These are phyloP conservation scores for Nothobranchius furzeri DNA, from an alignment of 2,113 vertebrate species.

Conservation along the genomic window DNA sequence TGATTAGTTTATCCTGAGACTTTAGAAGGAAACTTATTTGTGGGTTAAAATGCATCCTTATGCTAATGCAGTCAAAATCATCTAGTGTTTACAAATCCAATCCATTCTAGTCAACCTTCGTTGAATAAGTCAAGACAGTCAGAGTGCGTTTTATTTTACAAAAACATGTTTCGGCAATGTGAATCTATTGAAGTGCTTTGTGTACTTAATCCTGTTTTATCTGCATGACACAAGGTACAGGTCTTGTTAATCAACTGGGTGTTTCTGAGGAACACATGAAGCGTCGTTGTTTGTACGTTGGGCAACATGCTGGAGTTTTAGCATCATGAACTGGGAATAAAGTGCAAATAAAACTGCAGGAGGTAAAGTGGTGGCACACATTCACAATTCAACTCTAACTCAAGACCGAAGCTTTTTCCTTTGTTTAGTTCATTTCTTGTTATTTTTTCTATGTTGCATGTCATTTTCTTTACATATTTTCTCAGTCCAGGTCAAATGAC, in stretches of 20 bases:
- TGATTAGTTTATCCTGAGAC: background rate
- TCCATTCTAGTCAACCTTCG: slow-evolving; percentile 14
- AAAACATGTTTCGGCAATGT: too few relatives aligned
- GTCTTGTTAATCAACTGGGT: background rate
- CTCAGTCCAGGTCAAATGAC: too few relatives aligned
- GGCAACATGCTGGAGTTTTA: background rate
- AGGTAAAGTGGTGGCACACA: background rate
- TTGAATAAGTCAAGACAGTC: slow-evolving; percentile 29
- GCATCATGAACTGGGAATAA: background rate
- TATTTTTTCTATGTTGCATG: background rate
- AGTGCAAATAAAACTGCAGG: background rate
- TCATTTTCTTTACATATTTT: background rate
- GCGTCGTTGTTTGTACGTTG: background rate
- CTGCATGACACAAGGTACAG: background rate
- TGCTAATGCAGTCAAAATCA: too few relatives aligned
- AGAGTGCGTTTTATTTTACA: background rate
- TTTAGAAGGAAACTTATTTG: too few relatives aligned
- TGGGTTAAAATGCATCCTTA: too few relatives aligned
- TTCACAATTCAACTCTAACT: background rate
- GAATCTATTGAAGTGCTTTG: too few relatives aligned
- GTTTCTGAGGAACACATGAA: background rate
- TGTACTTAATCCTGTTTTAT: background rate
- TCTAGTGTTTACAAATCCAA: too few relatives aligned
- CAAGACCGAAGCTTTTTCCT: background rate
- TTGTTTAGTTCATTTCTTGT: too few relatives aligned